A percentile compares a stretch with the other conserved stretches of the same genome.
These are phyloP conservation scores for Agonopterix heracliana DNA, from an alignment of 2,888 invertebrate species.

Conservation along the genomic window DNA sequence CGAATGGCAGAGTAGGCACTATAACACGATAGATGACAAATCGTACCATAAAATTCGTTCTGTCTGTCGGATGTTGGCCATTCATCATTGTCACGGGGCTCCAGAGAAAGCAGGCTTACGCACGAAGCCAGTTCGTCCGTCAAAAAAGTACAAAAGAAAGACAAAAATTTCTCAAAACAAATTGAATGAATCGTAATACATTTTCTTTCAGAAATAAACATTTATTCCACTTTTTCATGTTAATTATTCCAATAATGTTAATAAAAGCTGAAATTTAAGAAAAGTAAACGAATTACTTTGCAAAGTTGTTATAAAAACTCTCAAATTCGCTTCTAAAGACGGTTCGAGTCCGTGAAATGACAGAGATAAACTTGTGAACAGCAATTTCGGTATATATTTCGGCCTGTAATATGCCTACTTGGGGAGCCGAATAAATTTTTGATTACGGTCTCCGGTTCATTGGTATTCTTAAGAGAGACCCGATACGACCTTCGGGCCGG, in stretches of 20 bases:
- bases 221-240: background rate
- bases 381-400: conserved; percentile 25
- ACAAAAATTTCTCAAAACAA: background rate
- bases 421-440: conserved; percentile 47
- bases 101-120: conserved; percentile 11
- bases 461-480: conserved; percentile 51
- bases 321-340: conserved; percentile 3
- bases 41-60: conserved; percentile 26
- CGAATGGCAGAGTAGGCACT: conserved; percentile 11
- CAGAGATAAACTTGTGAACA: conserved; percentile 18
- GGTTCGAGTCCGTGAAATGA: conserved; percentile 7
- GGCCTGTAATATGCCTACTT: conserved; percentile 15
- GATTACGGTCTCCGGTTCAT: conserved; percentile 53
- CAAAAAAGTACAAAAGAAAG: background rate
- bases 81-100: conserved; percentile 40
- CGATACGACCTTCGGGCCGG: conserved; percentile 61
- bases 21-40: conserved; percentile 37
- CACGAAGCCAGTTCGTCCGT: conserved; percentile 21
- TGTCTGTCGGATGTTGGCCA: conserved; percentile 26
- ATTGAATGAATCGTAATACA: background rate
- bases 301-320: conserved; percentile 6
- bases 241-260: conserved; percentile 1
- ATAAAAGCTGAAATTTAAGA: background rate
- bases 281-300: conserved; percentile 1
- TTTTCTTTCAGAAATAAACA: too few relatives aligned